Percentiles rank a stretch among this genome's conserved stretches.
These are phyloP conservation scores for Hyaena hyaena DNA, from an alignment of 2,113 vertebrate species.

Conservation along the genomic window DNA sequence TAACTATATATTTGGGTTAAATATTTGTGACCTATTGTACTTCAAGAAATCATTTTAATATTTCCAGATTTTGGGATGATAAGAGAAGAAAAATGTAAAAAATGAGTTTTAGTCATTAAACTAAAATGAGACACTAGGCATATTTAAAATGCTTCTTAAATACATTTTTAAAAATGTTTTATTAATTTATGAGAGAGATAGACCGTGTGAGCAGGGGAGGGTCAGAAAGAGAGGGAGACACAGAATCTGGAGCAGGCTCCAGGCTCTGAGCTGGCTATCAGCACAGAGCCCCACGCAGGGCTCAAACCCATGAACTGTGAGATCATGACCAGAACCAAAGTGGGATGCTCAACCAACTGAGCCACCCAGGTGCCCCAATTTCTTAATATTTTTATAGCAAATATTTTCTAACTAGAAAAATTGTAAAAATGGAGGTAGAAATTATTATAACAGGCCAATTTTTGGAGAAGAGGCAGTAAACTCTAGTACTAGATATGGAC, in stretches of 20 bases:
- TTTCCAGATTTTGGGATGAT: background rate
- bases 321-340: too few relatives aligned
- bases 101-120: background rate
- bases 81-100: background rate
- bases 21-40: background rate
- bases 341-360: too few relatives aligned
- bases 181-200: too few relatives aligned
- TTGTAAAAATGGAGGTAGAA: constrained; percentile 13
- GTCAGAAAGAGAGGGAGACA: too few relatives aligned
- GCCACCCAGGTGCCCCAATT: too few relatives aligned
- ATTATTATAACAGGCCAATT: background rate
- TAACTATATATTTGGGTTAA: background rate
- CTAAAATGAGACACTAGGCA: background rate
- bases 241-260: too few relatives aligned
- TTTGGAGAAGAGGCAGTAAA: background rate
- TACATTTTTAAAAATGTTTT: background rate
- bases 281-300: too few relatives aligned
- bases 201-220: too few relatives aligned
- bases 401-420: constrained; percentile 10
- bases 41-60: constrained; percentile 11
- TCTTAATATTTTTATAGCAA: background rate
- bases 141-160: constrained; percentile 19
- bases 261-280: too few relatives aligned
- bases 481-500: background rate
- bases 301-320: too few relatives aligned